Percentiles rank a stretch among this genome's conserved stretches.
These are phyloP conservation scores for Oreocharis arfaki DNA, from an alignment of 2,113 vertebrate genomes.

Conservation along the genomic window DNA sequence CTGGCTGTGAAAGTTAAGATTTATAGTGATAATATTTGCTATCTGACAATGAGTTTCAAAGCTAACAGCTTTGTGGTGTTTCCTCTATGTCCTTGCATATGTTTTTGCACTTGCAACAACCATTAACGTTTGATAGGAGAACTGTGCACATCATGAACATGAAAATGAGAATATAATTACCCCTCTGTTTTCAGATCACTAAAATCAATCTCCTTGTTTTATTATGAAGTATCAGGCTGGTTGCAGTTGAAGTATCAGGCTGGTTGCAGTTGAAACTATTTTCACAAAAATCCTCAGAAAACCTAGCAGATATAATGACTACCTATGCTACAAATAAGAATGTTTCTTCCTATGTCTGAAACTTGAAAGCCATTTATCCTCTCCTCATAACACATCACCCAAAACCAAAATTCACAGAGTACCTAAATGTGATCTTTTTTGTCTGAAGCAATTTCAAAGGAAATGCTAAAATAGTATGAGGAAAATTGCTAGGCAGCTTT, in stretches of 20 bases:
- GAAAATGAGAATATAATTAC: slow-evolving; percentile 61
- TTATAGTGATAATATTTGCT: slow-evolving; percentile 32
- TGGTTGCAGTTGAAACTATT: neutral
- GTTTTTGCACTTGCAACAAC: slow-evolving; percentile 18
- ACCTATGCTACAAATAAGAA: neutral
- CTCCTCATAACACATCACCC: neutral
- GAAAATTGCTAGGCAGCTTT: neutral
- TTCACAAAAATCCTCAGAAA: slow-evolving; percentile 4
- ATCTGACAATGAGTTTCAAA: slow-evolving; percentile 36
- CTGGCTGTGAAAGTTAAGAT: slow-evolving; percentile 48
- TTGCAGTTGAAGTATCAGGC: neutral
- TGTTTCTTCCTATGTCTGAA: neutral
- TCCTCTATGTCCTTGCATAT: slow-evolving; percentile 25
- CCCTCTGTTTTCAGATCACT: slow-evolving; percentile 47
- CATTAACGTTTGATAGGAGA: slow-evolving; percentile 57
- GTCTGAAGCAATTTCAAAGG: slow-evolving; percentile 5
- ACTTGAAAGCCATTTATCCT: neutral
- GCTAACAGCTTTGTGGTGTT: slow-evolving; percentile 28
- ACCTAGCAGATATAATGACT: neutral
- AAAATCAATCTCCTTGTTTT: slow-evolving; percentile 49
- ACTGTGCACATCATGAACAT: slow-evolving; percentile 43
- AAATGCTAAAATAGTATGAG: slow-evolving; percentile 1
- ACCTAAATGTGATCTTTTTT: neutral
- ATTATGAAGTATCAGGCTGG: neutral
- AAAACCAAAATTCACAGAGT: neutral